A percentile compares a stretch with the other conserved stretches of the same genome.
phyloP scores from a whole-genome alignment of 2,888 invertebrate species.

The Nomada fabriciana region DNA sequence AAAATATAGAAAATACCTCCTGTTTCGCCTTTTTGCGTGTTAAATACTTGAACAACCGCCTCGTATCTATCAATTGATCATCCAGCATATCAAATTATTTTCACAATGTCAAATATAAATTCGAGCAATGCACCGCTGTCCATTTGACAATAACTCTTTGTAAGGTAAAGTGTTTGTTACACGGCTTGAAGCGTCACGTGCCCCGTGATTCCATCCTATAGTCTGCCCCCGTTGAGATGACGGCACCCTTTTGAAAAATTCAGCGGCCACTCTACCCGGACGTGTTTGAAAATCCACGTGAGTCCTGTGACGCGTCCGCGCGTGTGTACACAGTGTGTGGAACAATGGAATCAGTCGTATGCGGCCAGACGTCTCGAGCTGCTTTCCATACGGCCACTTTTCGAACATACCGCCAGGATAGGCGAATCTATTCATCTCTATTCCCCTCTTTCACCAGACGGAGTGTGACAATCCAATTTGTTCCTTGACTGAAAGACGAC shows the following conservation, averaged over 20 bases:
- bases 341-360: constrained; percentile 40
- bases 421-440: no score
- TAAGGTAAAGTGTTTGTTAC: neutral
- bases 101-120: neutral
- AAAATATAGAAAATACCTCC: no score
- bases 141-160: neutral
- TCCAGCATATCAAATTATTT: neutral
- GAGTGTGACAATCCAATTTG: constrained; percentile 30
- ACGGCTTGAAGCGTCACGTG: neutral
- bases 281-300: constrained; percentile 28
- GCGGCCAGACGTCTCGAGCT: constrained; percentile 29
- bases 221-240: neutral
- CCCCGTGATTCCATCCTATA: constrained; percentile 8
- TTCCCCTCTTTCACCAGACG: neutral
- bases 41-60: no score
- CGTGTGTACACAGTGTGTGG: constrained; percentile 12
- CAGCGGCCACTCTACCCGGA: constrained; percentile 9
- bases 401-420: constrained; percentile 2
- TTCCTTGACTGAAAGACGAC: neutral
- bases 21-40: no score
- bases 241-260: constrained; percentile 38
- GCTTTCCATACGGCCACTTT: constrained; percentile 26
- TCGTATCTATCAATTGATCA: no score
- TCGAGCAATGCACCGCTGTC: neutral
- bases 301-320: neutral